A percentile compares a stretch with the other conserved stretches of the same genome.
These are phyloP conservation scores for Tetragonisca angustula DNA, from an alignment of 2,888 invertebrate species.

Conservation along the genomic window DNA sequence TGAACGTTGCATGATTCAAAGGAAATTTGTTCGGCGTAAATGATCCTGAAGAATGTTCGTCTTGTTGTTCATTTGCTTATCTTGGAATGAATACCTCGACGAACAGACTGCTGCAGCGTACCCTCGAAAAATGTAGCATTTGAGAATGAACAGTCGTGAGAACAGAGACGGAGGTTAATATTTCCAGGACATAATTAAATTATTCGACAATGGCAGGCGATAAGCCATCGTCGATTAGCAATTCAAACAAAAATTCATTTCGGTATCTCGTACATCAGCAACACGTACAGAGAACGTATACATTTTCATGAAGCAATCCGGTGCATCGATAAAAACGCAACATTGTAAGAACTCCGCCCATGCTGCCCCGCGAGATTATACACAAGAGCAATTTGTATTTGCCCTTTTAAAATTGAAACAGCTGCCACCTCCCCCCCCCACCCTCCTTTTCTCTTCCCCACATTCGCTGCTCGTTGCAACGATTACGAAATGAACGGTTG, in stretches of 20 bases:
- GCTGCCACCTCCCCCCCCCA: neutral
- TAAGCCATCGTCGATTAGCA: neutral
- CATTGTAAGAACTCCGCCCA: conserved; percentile 27
- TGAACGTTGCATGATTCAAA: neutral
- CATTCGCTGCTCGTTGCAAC: neutral
- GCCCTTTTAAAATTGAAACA: conserved; percentile 16
- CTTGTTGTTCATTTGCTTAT: neutral
- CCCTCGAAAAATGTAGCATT: too few species aligned
- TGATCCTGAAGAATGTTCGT: neutral
- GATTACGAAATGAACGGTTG: conserved; percentile 18
- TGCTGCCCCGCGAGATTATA: conserved; percentile 16
- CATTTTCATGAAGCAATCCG: conserved; percentile 26
- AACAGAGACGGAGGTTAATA: neutral
- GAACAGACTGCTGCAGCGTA: neutral
- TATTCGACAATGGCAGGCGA: neutral
- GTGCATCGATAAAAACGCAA: conserved; percentile 16
- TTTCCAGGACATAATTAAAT: neutral
- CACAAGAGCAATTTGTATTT: conserved; percentile 16
- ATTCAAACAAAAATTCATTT: neutral
- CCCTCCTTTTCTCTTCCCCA: too few species aligned
- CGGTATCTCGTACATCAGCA: neutral
- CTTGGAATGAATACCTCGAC: neutral
- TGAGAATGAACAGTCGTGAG: neutral
- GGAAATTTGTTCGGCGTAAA: neutral
- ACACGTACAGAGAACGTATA: conserved; percentile 21